Evolutionary conservation across 2,113 vertebrate genomes (phyloP).

Genomic region (Saguinus imperator): DNA sequence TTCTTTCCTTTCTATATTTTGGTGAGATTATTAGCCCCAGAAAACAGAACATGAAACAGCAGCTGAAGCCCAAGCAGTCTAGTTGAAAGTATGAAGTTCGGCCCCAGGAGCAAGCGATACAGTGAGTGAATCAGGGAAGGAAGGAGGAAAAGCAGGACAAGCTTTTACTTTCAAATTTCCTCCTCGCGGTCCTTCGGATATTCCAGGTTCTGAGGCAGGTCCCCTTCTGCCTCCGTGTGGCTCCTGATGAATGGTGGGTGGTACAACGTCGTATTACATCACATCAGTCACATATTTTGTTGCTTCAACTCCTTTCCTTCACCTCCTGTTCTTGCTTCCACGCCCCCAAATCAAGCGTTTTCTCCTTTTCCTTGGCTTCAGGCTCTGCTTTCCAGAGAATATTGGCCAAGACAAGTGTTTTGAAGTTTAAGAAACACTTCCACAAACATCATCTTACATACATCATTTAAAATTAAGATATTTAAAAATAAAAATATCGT

Average conservation of each 20-base stretch:
- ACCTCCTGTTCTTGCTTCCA: background rate
- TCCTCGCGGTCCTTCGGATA: background rate
- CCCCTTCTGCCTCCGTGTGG: background rate
- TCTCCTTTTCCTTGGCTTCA: background rate
- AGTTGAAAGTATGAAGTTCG: background rate
- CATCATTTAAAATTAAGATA: background rate
- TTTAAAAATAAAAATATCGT: background rate
- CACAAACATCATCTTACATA: background rate
- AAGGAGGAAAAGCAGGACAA: background rate
- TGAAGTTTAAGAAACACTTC: background rate
- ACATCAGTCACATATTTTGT: background rate
- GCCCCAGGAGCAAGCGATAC: background rate
- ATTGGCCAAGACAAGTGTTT: background rate
- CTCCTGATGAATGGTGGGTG: background rate
- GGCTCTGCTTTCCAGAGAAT: background rate
- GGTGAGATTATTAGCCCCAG: background rate
- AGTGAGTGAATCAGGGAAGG: background rate
- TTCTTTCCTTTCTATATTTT: background rate
- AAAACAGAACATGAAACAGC: background rate
- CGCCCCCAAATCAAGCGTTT: background rate
- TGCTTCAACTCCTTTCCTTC: background rate
- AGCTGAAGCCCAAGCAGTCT: background rate
- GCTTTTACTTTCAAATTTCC: accelerated
- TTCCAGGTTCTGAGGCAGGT: too few relatives aligned
- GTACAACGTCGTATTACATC: background rate